Evolutionary conservation across 2,113 vertebrate species (phyloP).

Genomic region (Albula goreensis): DNA sequence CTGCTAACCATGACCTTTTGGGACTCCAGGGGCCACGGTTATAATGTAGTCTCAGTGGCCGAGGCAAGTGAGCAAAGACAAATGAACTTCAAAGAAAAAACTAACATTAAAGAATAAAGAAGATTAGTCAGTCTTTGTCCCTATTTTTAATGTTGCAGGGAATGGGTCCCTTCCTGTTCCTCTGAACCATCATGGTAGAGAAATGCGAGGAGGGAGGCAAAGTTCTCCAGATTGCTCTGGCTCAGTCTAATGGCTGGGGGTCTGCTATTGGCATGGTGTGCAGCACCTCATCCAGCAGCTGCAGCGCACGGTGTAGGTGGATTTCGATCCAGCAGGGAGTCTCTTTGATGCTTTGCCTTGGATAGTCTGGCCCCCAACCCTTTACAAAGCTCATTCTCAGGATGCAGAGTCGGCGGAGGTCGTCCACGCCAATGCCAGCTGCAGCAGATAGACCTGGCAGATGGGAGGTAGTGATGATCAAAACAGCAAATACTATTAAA

Average conservation of each 20-base stretch:
- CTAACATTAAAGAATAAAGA: not conserved
- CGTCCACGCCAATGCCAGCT: conserved; percentile 73
- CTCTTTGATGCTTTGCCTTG: conserved; percentile 76
- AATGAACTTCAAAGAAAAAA: too few relatives aligned
- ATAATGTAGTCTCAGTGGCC: too few relatives aligned
- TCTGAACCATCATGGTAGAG: not conserved
- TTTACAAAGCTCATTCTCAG: conserved; percentile 76
- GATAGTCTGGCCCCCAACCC: conserved; percentile 78
- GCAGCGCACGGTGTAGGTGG: conserved; percentile 72
- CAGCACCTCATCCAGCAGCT: conserved; percentile 76
- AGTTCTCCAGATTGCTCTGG: not conserved
- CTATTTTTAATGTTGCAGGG: not conserved
- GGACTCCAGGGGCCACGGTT: too few relatives aligned
- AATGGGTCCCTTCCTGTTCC: not conserved
- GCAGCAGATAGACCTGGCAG: conserved; percentile 69
- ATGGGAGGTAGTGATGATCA: too few relatives aligned
- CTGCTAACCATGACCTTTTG: too few relatives aligned
- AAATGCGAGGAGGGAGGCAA: not conserved
- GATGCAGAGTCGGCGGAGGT: conserved; percentile 72
- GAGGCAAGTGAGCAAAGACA: too few relatives aligned
- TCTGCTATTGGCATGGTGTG: conserved; percentile 76
- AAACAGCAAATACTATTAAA: too few relatives aligned
- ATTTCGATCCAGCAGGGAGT: conserved; percentile 80
- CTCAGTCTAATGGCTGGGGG: conserved; percentile 65
- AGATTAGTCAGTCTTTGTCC: conserved; percentile 11